These are phyloP conservation scores for Halcyon senegalensis DNA, from an alignment of 2,113 vertebrate genomes.

Conservation along the genomic window DNA sequence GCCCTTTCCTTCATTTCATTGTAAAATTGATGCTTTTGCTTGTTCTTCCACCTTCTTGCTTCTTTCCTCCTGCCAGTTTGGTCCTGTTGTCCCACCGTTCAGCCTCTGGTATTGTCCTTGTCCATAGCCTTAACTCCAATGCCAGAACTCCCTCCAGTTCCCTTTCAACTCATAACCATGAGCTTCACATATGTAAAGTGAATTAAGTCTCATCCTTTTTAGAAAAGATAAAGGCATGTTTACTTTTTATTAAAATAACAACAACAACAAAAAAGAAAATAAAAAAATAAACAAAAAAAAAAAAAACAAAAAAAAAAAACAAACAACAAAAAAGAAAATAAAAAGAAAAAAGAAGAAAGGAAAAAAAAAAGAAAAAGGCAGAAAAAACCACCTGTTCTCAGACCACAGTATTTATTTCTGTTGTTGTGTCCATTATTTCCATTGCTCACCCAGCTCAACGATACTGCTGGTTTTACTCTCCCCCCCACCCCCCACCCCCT, in stretches of 20 bases:
- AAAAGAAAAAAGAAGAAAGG: no score
- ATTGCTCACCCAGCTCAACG: neutral
- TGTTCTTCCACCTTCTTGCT: neutral
- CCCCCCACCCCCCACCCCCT: neutral
- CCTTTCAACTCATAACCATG: neutral
- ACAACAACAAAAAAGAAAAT: neutral
- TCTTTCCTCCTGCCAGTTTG: neutral
- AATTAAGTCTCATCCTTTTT: neutral
- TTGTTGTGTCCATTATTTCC: neutral
- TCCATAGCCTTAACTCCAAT: rapidly evolving
- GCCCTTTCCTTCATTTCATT: neutral
- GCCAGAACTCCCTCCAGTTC: neutral
- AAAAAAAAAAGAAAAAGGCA: neutral
- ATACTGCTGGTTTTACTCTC: neutral
- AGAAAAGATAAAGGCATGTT: neutral
- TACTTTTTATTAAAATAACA: neutral
- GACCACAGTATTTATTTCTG: neutral
- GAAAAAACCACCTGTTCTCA: neutral
- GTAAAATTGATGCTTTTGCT: neutral
- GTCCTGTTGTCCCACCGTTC: neutral
- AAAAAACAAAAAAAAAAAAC: no score
- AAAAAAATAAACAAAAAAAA: no score
- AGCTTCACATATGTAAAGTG: neutral
- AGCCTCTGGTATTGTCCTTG: neutral
- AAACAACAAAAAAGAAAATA: no score